Base-by-base conservation (phyloP, 2,113 vertebrate genomes). In the Aegotheles bennettii region DNA sequence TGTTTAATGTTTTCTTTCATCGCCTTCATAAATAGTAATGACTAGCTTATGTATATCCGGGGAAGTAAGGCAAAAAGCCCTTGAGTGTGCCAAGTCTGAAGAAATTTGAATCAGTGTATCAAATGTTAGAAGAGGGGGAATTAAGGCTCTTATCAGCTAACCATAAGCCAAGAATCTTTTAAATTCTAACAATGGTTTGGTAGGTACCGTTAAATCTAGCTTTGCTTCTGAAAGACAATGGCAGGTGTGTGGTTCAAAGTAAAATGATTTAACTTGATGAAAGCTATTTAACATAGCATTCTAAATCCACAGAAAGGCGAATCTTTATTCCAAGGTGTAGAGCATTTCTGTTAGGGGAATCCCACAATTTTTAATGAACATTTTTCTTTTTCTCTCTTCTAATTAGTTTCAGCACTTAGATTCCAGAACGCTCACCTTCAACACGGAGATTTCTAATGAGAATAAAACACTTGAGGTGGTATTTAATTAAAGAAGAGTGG, bases 401-500 rank as follows among this genome's bases (percentile, higher is more conserved):
- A 96, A 98, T 98, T 97, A 97, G 95, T 94, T 97, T 38, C 40
- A 91, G 91, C 88, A 74, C 89, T 84, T 60, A 64, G 92, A 78
- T 94, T 96, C 84, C 75, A 93, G 87, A 80, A 93, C 68, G 65
- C 92, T 61, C 64, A 87, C 67, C 84, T 94, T 94, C 73, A 59
- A 94, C 43, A 8, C 36, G n/a, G 86, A 94, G 89, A 56, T 85
- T 94, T 94, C 92, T 48, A 19, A 78, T 60, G 36, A 90, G 96
- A 97, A 97, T 95, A 79, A 94, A 95, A 95, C 96, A 94, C 94
- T 97, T 94, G 96, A 98, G 97, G 95, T 97, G 95, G 97, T 98
- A 98, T 98, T 98, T 98, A 98, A 98, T 98, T 98, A 98, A 95
- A 98, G 91, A 88, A 75, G 90, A 91, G 91, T 92, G 73, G 95